Evolutionary conservation across 1,140 invertebrate genomes (phyloP).

Genomic region (Rhopalosiphum maidis): DNA sequence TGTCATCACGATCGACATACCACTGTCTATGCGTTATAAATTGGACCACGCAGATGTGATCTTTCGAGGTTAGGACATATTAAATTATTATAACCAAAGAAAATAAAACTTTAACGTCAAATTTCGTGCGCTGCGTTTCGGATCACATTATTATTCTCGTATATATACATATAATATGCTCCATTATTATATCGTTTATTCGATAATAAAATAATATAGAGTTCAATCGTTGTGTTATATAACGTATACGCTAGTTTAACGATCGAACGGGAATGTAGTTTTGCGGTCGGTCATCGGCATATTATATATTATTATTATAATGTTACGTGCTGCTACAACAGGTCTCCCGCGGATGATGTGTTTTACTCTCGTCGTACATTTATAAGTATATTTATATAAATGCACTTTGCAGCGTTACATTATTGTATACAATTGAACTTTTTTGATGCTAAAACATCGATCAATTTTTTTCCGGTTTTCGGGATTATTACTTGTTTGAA

Average conservation of each 20-base stretch:
- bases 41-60: not conserved
- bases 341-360: not conserved
- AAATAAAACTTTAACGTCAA: not conserved
- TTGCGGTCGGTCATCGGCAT: not conserved
- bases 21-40: not conserved
- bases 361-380: not conserved
- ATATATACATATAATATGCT: not conserved
- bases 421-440: not conserved
- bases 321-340: not conserved
- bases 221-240: not conserved
- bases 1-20: not conserved
- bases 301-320: not conserved
- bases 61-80: not conserved
- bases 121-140: not conserved
- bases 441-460: not conserved
- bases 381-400: not conserved
- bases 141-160: not conserved
- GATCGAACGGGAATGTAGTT: constrained; percentile 5
- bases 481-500: not conserved
- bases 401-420: not conserved
- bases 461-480: not conserved
- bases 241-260: not conserved
- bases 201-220: not conserved
- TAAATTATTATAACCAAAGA: not conserved
- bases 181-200: not conserved